Evolutionary conservation across 2,113 vertebrate genomes (phyloP), one percentile per base, ranked within the genome.

Genomic region (Oncorhynchus gorbuscha): DNA sequence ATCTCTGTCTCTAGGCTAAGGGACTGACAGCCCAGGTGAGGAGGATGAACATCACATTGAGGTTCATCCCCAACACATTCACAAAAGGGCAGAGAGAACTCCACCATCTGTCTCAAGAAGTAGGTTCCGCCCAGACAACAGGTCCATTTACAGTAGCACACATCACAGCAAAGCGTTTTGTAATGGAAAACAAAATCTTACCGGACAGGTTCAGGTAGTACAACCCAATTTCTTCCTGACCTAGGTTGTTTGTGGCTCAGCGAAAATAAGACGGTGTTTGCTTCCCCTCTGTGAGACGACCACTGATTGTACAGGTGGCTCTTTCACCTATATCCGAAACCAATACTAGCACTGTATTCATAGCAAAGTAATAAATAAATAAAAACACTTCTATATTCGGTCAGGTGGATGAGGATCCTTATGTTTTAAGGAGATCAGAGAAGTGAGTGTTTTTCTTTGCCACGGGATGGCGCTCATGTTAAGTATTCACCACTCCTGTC

Each of bases 61-160:
- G 91, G 83, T 92, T 95, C 2, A 90, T 98, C 22, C 97, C 97
- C 0, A 65, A 92, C 81, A 94, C 94, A 55, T 98, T 98, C 86
- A 93, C 94, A 26, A 97, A 97, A 93, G 86, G 95, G 95, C 78
- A 94, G 81, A 91, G 95, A 97, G 85, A 99, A 98, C 93, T 94
- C 95, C 68, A 98, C 96, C 0, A 84, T 90, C 78, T 98, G 93
- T 83, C 87, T 86, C 58, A 86, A 48, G 16, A 86, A 74, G 97
- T 98, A 93, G 94, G 96, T 70, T 26, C 20, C 22, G 13, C 20
- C 35, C 4, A 45, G 11, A 30, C 66, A 18, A 7, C 5, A 45
- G 39, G 9, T 9, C 39, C 39, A 45, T 45, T 9, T 45, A 11
- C 2, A 45, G 2, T 45, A 45, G 39, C 0, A 9, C 9, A 48